These are phyloP conservation scores for Turritopsis rubra DNA, from an alignment of 30 jellyfish, hydroid and myxozoan genomes.

Conservation along the genomic window DNA sequence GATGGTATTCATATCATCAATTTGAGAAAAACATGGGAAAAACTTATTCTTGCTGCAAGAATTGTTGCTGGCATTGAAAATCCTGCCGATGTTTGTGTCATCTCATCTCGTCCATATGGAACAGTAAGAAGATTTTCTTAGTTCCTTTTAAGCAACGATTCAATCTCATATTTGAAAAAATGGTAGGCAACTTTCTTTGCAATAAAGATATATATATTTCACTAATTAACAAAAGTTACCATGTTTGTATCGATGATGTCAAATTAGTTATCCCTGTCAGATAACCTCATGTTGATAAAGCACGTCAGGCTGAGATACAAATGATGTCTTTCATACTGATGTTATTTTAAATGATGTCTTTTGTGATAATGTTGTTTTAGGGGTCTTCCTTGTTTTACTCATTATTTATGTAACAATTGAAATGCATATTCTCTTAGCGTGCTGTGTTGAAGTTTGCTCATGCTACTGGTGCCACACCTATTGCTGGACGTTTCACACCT, in stretches of 20 bases:
- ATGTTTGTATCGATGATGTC: background rate
- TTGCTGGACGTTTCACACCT: slow-evolving; percentile 99
- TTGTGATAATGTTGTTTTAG: background rate
- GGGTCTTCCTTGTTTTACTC: background rate
- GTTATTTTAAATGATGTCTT: background rate
- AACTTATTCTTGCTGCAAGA: slow-evolving; percentile 97
- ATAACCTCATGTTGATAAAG: slow-evolving; percentile 4
- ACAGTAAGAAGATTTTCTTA: slow-evolving; percentile 48
- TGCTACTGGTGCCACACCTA: slow-evolving; percentile 89
- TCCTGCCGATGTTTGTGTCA: slow-evolving; percentile 99
- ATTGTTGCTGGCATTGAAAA: slow-evolving; percentile 97
- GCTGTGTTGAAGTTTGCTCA: slow-evolving; percentile 98
- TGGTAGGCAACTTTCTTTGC: background rate
- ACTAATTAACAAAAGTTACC: too few species aligned
- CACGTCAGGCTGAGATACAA: slow-evolving; percentile 30
- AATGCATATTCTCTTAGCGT: slow-evolving; percentile 43
- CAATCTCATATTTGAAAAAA: too few species aligned
- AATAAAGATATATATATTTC: too few species aligned
- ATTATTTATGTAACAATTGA: background rate
- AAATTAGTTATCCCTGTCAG: slow-evolving; percentile 28
- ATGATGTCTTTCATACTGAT: background rate
- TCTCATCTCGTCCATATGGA: slow-evolving; percentile 93
- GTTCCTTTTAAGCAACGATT: background rate
- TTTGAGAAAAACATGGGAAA: slow-evolving; percentile 97
- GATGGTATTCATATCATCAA: slow-evolving; percentile 96